phyloP scores from a whole-genome alignment of 2,888 invertebrate species.

The Sphinx pinastri region DNA sequence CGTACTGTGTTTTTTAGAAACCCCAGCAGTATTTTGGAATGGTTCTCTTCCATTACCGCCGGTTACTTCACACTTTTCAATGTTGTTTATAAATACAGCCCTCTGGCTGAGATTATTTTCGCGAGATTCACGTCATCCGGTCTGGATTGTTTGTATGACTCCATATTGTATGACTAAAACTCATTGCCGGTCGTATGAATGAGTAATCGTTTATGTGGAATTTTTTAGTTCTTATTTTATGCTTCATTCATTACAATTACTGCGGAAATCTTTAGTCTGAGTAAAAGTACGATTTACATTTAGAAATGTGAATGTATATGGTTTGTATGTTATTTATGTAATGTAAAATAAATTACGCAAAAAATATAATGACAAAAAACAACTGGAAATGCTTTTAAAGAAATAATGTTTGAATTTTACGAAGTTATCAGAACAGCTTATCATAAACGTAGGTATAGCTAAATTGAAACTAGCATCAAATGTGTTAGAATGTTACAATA shows the following conservation, averaged over 20 bases:
- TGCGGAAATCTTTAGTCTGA: conserved; percentile 11
- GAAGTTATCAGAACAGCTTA: background rate
- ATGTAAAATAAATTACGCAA: background rate
- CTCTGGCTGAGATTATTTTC: conserved; percentile 66
- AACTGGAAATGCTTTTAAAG: background rate
- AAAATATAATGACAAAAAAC: background rate
- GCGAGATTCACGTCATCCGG: conserved; percentile 73
- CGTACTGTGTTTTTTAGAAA: conserved; percentile 40
- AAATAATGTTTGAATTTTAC: background rate
- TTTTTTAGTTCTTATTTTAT: conserved; percentile 28
- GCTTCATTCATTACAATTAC: conserved; percentile 22
- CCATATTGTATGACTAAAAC: conserved; percentile 69
- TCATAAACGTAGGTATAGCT: background rate
- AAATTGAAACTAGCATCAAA: no score
- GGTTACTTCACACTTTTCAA: conserved; percentile 56
- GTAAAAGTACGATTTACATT: background rate
- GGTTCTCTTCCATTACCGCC: conserved; percentile 49
- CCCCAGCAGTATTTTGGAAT: conserved; percentile 42
- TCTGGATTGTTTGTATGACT: conserved; percentile 69
- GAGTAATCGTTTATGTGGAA: conserved; percentile 57
- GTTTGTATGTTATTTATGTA: background rate
- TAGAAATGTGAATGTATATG: conserved; percentile 2
- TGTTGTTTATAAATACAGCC: conserved; percentile 67
- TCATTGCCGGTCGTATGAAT: conserved; percentile 53
- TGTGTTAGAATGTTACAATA: no score